Evolutionary conservation across 2,113 vertebrate genomes (phyloP), one percentile per base, ranked within the genome.

Genomic region (Anhinga anhinga): DNA sequence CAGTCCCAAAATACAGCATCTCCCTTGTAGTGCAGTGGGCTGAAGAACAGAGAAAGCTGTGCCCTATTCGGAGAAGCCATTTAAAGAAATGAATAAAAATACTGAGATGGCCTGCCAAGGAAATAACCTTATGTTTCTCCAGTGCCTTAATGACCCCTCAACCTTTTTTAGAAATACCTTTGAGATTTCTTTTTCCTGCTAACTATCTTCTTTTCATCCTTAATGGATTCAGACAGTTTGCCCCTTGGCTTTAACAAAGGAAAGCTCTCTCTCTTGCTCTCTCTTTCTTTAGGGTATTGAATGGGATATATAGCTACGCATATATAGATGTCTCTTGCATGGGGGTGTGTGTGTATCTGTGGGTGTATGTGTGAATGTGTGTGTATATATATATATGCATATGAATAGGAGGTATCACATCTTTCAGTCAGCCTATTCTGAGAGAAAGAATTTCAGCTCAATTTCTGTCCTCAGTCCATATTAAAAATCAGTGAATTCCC

Each of bases 151-250:
- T 87, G 77, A 91, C 77, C 80, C 34, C 32, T 78, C 56, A 90
- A 49, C 44, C 14, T 23, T 89, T 95, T 95, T 86, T 25, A 84
- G 81, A 72, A 95, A 82, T 89, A 91, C 73, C 65, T 82, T 72
- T 79, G 80, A 91, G 91, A 89, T 95, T 95, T 90, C 56, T 78
- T 90, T 91, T 79, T 91, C 76, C 70, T 91, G 29, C 69, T 90
- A 70, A 38, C 73, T 80, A 25, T 63, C 69, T 91, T 95, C 56
- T 69, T 94, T 95, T 95, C 58, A 87, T 95, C 86, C 53, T 79
- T 94, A 93, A 94, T 91, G 77, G 45, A 76, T 93, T 91, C 77
- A 86, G 74, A 85, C 78, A 88, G 74, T 62, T 94, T 9, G 11
- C 56, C 40, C 22, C 53, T 91, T 79, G 49, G 70, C 65, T 95